A percentile compares a stretch with the other conserved stretches of the same genome.
Evolutionary conservation across 2,888 invertebrate genomes (phyloP).

Genomic region (Rotaria magnacalcarata): DNA sequence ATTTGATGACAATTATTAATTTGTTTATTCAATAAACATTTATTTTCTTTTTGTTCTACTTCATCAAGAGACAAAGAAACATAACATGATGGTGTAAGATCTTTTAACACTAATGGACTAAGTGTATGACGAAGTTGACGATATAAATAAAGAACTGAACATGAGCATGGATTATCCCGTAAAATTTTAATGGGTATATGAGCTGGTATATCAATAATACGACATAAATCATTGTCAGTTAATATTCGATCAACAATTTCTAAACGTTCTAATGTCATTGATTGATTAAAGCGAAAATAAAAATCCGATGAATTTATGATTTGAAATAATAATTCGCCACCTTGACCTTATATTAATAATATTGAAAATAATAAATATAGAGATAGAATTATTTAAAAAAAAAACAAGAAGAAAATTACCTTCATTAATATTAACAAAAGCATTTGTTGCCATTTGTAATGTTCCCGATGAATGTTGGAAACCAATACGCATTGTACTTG

Average conservation of each 20-base stretch:
- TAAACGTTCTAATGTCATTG: not conserved
- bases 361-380: not conserved
- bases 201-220: not conserved
- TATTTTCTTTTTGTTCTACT: not conserved
- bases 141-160: not conserved
- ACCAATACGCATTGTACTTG: conserved; percentile 9
- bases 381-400: not conserved
- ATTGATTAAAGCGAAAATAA: conserved; percentile 13
- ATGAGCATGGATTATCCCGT: not conserved
- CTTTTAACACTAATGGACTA: not conserved
- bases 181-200: not conserved
- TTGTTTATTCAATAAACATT: not conserved
- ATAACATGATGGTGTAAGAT: not conserved
- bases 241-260: conserved; percentile 5
- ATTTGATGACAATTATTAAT: not conserved
- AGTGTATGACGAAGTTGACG: not conserved
- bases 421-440: conserved; percentile 9
- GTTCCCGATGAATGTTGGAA: not conserved
- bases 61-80: not conserved
- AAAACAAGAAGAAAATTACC: not conserved
- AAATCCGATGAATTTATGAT: not conserved
- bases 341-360: not conserved
- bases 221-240: not conserved
- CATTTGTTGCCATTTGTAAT: conserved; percentile 1
- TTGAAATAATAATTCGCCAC: conserved; percentile 8